Base-by-base conservation (phyloP, 2,888 invertebrate species). In the Prosapia bicincta region DNA sequence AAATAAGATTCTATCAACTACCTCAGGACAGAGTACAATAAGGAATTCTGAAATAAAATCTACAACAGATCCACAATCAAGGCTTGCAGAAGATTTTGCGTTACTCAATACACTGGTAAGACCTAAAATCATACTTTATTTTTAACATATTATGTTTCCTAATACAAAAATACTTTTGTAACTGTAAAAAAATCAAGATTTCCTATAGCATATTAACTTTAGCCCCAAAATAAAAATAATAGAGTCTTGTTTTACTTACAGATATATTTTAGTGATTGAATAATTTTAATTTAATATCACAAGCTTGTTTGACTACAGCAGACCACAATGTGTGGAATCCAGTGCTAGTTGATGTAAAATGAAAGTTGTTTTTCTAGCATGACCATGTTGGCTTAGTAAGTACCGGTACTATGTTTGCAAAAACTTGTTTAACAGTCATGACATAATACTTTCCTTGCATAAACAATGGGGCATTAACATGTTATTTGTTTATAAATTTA, bases 81-180 rank as follows among this genome's bases (percentile, higher is more conserved):
- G 69, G 26, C 15, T 69, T 23, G 28, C 32, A 65, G 74, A 75
- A 20, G 75, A 77, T 32, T 74, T 75, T 32, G 77, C 77, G 26
- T 67, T 77, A 69, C 75, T 77, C 26, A 77, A 77, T 66, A 72
- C 68, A 43, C 66, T 77, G 77, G 77, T 77, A 77, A 77, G 77
- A 30, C 9, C 30, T 9, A 30, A 30, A 6, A n/a, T n/a, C n/a
- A n/a, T n/a, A n/a, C n/a, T n/a, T n/a, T n/a, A n/a, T n/a, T n/a
- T n/a, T n/a, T n/a, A n/a, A n/a, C n/a, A n/a, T n/a, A n/a, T n/a
- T n/a, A n/a, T n/a, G n/a, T n/a, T n/a, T n/a, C n/a, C n/a, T n/a
- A n/a, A n/a, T n/a, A n/a, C n/a, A n/a, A n/a, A n/a, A n/a, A n/a
- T n/a, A n/a, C n/a, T n/a, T n/a, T n/a, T n/a, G n/a, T n/a, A n/a